Percentiles rank a stretch among this genome's conserved stretches.
phyloP scores from a whole-genome alignment of 2,797 vertebrate species.

The Melanotaenia trifasciata region DNA sequence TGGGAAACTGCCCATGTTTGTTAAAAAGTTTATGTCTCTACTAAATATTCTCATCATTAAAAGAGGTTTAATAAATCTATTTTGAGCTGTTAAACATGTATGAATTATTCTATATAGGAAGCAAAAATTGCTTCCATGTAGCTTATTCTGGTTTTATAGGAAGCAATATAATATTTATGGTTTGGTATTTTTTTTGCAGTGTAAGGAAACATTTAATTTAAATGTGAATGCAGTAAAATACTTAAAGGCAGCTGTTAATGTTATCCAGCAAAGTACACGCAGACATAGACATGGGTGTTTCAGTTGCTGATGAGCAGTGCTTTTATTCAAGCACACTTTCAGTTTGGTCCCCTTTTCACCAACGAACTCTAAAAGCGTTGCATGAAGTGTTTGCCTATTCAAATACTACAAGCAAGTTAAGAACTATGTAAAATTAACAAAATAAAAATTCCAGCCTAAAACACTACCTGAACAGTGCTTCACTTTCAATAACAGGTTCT shows the following conservation, averaged over 20 bases:
- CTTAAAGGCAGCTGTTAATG: slow-evolving; percentile 2
- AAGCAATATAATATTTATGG: no score
- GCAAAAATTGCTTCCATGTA: no score
- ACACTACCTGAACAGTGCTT: background rate
- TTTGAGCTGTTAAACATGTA: no score
- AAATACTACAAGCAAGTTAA: background rate
- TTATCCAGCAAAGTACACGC: background rate
- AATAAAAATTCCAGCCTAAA: slow-evolving; percentile 6
- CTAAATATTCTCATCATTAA: no score
- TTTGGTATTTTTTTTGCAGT: background rate
- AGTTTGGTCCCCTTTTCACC: background rate
- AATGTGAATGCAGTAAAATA: background rate
- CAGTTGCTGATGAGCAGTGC: background rate
- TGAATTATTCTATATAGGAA: no score
- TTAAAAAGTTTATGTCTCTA: no score
- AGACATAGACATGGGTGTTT: slow-evolving; percentile 12
- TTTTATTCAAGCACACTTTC: slow-evolving; percentile 12
- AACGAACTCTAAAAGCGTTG: background rate
- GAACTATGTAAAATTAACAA: background rate
- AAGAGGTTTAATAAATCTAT: no score
- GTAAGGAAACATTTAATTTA: background rate
- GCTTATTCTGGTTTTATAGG: no score
- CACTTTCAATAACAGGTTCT: background rate
- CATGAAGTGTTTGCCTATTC: slow-evolving; percentile 2
- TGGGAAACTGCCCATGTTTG: no score